Conservation (phyloP, 1,140 invertebrate species). For the Drosophila paulistorum region DNA sequence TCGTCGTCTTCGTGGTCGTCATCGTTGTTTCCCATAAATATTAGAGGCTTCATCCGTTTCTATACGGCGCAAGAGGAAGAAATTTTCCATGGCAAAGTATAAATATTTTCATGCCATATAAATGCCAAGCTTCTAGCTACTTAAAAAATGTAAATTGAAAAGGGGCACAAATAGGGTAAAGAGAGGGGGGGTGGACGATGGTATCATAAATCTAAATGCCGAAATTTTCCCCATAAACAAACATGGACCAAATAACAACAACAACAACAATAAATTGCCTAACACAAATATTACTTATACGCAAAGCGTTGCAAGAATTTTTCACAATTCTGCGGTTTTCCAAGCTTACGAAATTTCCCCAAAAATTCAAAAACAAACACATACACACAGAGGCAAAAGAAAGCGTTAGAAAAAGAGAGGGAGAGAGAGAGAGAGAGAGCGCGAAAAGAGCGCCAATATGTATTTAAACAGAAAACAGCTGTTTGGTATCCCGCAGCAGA, state of each 20-base stretch:
- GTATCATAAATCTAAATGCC: constrained; percentile 57
- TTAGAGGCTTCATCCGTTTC: constrained; percentile 1
- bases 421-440: constrained; percentile 8
- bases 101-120: constrained; percentile 42
- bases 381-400: constrained; percentile 3
- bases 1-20: not conserved
- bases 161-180: not conserved
- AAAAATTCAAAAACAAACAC: not conserved
- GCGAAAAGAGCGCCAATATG: constrained; percentile 34
- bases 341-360: constrained; percentile 75
- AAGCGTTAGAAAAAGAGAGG: not conserved
- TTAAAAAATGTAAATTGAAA: constrained; percentile 18
- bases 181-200: not conserved
- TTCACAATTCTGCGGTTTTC: constrained; percentile 52
- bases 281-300: constrained; percentile 15
- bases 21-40: constrained; percentile 32
- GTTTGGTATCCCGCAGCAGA: constrained; percentile 50
- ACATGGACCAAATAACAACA: constrained; percentile 33
- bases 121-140: not conserved
- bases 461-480: constrained; percentile 69
- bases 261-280: not conserved
- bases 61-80: not conserved
- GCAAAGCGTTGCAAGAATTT: constrained; percentile 34
- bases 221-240: constrained; percentile 50
- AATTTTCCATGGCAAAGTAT: constrained; percentile 35